phyloP scores from a whole-genome alignment of 2,113 vertebrate species.

The Chionomys nivalis region DNA sequence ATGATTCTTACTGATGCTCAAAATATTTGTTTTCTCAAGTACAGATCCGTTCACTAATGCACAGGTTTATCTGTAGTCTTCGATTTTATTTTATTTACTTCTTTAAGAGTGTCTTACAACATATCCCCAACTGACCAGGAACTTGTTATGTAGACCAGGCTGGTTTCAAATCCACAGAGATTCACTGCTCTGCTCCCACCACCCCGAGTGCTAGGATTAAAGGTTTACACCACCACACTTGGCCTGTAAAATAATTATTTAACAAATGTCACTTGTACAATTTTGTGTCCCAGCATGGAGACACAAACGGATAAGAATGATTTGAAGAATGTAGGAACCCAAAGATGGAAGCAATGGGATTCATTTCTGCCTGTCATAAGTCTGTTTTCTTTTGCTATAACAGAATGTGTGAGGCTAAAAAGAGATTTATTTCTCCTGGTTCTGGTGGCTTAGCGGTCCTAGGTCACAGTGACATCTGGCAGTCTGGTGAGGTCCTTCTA shows the following conservation, averaged over 20 bases:
- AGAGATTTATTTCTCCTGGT: not conserved
- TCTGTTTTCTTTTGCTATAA: not conserved
- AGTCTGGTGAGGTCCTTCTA: not conserved
- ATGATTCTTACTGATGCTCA: not conserved
- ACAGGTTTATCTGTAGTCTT: not conserved
- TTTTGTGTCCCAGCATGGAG: not conserved
- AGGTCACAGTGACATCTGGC: not conserved
- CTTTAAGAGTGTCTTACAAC: not conserved
- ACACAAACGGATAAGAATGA: not conserved
- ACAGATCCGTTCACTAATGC: not conserved
- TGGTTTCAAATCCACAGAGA: not conserved
- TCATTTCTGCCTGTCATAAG: not conserved
- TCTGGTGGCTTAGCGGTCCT: not conserved
- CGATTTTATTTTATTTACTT: not conserved
- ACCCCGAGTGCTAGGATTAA: not conserved
- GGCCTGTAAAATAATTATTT: not conserved
- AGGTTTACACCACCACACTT: not conserved
- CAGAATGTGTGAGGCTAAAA: not conserved
- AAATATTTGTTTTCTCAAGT: conserved; percentile 9
- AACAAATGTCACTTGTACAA: not conserved
- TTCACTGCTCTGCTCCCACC: too few species aligned
- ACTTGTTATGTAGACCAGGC: not conserved
- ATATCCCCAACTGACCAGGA: not conserved
- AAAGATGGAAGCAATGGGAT: not conserved
- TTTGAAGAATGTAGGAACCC: not conserved